These are phyloP conservation scores for Xestia c-nigrum DNA, from an alignment of 2,888 invertebrate genomes.

Conservation along the genomic window DNA sequence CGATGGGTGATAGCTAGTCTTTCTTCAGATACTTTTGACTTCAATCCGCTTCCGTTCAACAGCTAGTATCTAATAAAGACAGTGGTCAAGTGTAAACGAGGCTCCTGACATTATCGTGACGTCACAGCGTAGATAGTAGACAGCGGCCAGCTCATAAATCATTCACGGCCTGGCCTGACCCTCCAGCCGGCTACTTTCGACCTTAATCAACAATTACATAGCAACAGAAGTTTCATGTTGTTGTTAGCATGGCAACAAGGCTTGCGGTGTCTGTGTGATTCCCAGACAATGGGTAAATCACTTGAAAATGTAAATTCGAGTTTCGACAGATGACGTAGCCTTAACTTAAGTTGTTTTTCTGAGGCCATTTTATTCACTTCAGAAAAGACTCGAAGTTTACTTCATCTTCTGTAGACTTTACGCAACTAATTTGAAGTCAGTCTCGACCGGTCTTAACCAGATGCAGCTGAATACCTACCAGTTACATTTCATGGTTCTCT, in stretches of 20 bases:
- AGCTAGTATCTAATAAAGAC: slow-evolving; percentile 1
- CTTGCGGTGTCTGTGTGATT: not conserved
- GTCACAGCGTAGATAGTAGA: slow-evolving; percentile 20
- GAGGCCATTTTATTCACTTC: not conserved
- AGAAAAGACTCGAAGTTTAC: not conserved
- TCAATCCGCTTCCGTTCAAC: not conserved
- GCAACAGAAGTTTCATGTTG: slow-evolving; percentile 35
- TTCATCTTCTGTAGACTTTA: not conserved
- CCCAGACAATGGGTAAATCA: not conserved
- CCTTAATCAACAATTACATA: slow-evolving; percentile 36
- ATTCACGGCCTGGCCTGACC: slow-evolving; percentile 46
- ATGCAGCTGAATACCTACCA: not conserved
- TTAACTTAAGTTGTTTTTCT: not conserved
- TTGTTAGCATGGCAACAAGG: slow-evolving; percentile 24
- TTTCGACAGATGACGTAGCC: not conserved
- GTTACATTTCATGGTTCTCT: not conserved
- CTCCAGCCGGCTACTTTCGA: slow-evolving; percentile 22
- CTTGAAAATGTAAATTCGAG: too few species aligned
- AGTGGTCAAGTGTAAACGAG: not conserved
- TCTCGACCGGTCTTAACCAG: not conserved
- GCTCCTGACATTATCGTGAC: slow-evolving; percentile 13
- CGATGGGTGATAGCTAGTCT: too few species aligned
- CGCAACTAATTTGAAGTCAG: not conserved
- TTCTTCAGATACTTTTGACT: not conserved
- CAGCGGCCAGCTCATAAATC: slow-evolving; percentile 50